These are phyloP conservation scores for Saturnia japonica DNA, from an alignment of 2,888 invertebrate species.

Conservation along the genomic window DNA sequence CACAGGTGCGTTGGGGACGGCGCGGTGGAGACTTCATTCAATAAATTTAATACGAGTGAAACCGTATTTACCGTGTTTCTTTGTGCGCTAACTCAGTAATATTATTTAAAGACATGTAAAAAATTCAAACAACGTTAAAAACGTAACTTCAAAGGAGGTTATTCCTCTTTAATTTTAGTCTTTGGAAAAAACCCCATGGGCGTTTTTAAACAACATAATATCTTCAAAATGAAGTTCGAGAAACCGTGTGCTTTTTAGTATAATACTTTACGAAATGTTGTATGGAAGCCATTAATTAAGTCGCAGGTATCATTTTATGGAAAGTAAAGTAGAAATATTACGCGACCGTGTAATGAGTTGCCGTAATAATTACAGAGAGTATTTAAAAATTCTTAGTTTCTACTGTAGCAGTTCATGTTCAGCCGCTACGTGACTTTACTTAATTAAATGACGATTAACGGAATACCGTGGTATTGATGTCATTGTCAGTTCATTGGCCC, in stretches of 20 bases:
- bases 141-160: too few relatives aligned
- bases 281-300: neutral
- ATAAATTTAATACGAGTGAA: too few relatives aligned
- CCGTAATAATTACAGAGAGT: conserved; percentile 9
- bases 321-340: neutral
- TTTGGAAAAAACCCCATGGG: neutral
- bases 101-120: too few relatives aligned
- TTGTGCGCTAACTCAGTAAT: too few relatives aligned
- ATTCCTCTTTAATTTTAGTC: too few relatives aligned
- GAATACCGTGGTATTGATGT: neutral
- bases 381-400: conserved; percentile 14
- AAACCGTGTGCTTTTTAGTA: neutral
- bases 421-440: neutral
- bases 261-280: neutral
- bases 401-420: conserved; percentile 8
- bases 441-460: neutral
- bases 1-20: too few relatives aligned
- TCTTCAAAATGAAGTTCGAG: neutral
- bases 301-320: neutral
- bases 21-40: too few relatives aligned
- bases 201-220: neutral
- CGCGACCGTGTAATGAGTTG: neutral
- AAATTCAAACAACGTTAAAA: too few relatives aligned
- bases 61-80: too few relatives aligned
- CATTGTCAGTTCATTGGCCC: neutral